Evolutionary conservation across 2,113 vertebrate species (phyloP).

Genomic region (Rhinichthys klamathensis): DNA sequence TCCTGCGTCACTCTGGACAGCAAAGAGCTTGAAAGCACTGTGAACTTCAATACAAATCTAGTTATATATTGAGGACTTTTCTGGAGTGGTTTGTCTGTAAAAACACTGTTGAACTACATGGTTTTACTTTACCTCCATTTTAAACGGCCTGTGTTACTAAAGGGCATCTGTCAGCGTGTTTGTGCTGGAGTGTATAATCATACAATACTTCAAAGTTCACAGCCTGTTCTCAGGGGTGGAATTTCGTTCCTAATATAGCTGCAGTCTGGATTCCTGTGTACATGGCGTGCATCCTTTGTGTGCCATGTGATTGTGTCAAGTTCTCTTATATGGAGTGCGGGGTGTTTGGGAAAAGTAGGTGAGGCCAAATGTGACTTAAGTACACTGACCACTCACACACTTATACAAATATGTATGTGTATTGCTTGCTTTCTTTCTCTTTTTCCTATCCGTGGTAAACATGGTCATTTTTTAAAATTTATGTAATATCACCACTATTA

Average conservation of each 20-base stretch:
- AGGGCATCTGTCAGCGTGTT: constrained; percentile 31
- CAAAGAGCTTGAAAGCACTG: not conserved
- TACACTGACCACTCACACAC: not conserved
- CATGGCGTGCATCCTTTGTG: constrained; percentile 52
- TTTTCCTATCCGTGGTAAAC: no score
- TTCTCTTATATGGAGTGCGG: constrained; percentile 11
- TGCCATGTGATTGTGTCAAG: constrained; percentile 33
- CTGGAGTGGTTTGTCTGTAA: no score
- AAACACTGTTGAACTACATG: not conserved
- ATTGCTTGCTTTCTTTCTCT: not conserved
- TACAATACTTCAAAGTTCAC: constrained; percentile 49
- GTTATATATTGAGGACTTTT: not conserved
- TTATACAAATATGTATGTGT: not conserved
- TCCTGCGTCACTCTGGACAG: constrained; percentile 2
- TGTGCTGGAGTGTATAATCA: constrained; percentile 32
- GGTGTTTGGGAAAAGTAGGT: constrained; percentile 21
- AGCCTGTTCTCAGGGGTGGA: constrained; percentile 45
- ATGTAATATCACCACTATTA: not conserved
- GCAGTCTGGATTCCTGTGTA: constrained; percentile 52
- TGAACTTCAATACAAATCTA: not conserved
- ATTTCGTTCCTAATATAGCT: constrained; percentile 62
- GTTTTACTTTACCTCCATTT: not conserved
- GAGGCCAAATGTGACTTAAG: constrained; percentile 32
- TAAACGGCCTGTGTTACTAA: constrained; percentile 4
- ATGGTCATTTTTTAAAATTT: no score